Conservation (phyloP, 2,888 invertebrate genomes). For the Cataglyphis albicans region DNA sequence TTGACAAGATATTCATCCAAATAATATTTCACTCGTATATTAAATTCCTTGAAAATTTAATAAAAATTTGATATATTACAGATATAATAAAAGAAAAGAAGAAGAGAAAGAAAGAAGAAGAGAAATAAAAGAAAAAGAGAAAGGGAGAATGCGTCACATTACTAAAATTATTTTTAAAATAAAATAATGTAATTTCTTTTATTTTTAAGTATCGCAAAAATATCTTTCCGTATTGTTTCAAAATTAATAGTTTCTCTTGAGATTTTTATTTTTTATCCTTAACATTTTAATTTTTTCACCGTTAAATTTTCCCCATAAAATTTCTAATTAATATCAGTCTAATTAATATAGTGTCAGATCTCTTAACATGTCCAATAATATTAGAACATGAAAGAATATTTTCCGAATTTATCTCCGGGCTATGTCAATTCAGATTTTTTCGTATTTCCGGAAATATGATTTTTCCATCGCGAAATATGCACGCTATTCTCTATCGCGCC, state of each 20-base stretch:
- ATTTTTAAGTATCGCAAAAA: conserved; percentile 3
- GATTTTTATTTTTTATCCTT: not conserved
- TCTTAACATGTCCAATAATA: conserved; percentile 30
- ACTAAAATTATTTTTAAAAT: conserved; percentile 16
- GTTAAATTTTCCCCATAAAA: not conserved
- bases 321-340: not conserved
- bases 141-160: not conserved
- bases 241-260: not conserved
- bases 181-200: conserved; percentile 13
- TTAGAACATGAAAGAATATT: conserved; percentile 24
- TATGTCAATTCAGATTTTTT: conserved; percentile 2
- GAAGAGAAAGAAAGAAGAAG: not conserved
- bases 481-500: conserved; percentile 24
- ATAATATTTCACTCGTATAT: conserved; percentile 17
- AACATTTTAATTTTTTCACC: too few species aligned
- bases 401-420: conserved; percentile 21
- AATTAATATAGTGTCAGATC: not conserved
- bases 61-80: not conserved
- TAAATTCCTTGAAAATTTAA: conserved; percentile 28
- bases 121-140: not conserved
- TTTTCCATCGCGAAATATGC: conserved; percentile 33
- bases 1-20: not conserved
- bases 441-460: conserved; percentile 22
- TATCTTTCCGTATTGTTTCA: not conserved
- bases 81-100: not conserved